Base-by-base conservation (phyloP, 2,797 vertebrate genomes). In the Chromobotia macracanthus region DNA sequence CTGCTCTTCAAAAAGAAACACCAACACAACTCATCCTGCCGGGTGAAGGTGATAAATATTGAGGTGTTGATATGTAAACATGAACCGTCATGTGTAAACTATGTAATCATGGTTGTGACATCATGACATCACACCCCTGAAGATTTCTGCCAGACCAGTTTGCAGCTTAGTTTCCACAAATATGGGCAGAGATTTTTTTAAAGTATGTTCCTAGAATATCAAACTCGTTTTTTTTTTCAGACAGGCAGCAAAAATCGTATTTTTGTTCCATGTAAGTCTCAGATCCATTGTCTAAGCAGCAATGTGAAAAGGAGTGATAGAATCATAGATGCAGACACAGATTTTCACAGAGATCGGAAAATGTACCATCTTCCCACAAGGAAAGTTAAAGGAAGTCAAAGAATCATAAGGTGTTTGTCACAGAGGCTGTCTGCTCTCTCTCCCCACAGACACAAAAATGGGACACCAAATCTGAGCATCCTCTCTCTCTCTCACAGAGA, bases 361-460 rank as follows among this genome's bases (percentile, higher is more conserved):
- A 12, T 19, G 11, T 25, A 25, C 23, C n/a, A 9, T 44, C 63
- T 28, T 66, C 63, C 63, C 21, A 16, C 5, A 21, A 76, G 63
- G 41, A 55, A 35, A 75, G 63, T 55, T 55, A 18, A 65, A 75
- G 44, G 23, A 18, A 38, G 15, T 53, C 61, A 44, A 25, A 31
- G 9, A 75, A 65, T 65, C 31, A 25, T 18, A 35, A 56, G 35
- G 18, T 76, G 50, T n/a, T 64, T 55, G 50, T 76, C 64, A 55
- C 23, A 65, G 61, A 53, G 19, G n/a, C 5, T 35, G 15, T 66
- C 63, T 16, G 73, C 35, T 56, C 25, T 67, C 51, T 56, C 50
- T 67, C 51, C 63, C 50, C 21, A 67, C 50, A 76, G 50, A 56
- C 11, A 8, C 35, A 51, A 67, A 76, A 56, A 44, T 76, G 55